Conservation (phyloP, 2,888 invertebrate species). For the Callyntrura sp. region DNA sequence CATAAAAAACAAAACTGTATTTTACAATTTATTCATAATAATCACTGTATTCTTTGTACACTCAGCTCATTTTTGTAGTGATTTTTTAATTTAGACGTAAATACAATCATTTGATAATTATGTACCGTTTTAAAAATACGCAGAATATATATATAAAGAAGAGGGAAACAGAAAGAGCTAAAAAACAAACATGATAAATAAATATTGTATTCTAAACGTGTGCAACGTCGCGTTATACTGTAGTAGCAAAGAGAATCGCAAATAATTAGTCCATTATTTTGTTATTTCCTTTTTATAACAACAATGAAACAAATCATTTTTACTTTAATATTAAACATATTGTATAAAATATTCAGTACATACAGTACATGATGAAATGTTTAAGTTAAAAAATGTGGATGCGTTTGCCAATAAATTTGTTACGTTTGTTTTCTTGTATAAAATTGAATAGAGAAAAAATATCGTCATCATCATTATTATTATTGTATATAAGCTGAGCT, state of each 20-base stretch:
- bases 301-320: slow-evolving; percentile 45
- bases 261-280: slow-evolving; percentile 67
- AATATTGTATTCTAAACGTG: slow-evolving; percentile 18
- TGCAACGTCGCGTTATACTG: not conserved
- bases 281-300: slow-evolving; percentile 72
- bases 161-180: slow-evolving; percentile 25
- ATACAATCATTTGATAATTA: slow-evolving; percentile 55
- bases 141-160: not conserved
- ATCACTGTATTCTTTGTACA: slow-evolving; percentile 31
- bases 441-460: slow-evolving; percentile 7
- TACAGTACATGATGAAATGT: not conserved
- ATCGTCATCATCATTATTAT: slow-evolving; percentile 56
- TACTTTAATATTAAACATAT: slow-evolving; percentile 44
- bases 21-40: slow-evolving; percentile 38
- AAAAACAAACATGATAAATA: not conserved
- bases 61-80: slow-evolving; percentile 67
- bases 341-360: too few species aligned
- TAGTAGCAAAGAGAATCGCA: slow-evolving; percentile 27
- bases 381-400: not conserved
- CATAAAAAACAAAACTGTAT: slow-evolving; percentile 42
- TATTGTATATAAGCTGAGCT: slow-evolving; percentile 44
- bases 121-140: slow-evolving; percentile 11
- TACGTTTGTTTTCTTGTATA: not conserved
- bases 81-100: slow-evolving; percentile 65
- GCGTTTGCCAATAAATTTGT: slow-evolving; percentile 21